Conservation (phyloP, 2,797 vertebrate species). For the Hylomyscus alleni region DNA sequence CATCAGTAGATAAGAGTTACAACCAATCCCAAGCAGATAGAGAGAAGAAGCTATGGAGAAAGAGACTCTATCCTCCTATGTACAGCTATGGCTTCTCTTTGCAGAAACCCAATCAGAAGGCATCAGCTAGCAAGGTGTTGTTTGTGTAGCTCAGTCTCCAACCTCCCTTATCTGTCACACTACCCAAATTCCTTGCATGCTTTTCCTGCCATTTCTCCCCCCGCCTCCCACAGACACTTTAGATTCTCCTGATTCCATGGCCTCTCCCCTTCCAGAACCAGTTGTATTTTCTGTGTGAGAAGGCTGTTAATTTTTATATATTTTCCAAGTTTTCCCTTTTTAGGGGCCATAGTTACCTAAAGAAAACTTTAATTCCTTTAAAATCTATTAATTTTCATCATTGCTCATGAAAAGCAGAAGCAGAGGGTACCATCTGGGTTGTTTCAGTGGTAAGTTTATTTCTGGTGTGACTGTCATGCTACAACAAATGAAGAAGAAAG, state of each 20-base stretch:
- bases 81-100: background rate
- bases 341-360: background rate
- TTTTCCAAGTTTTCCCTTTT: background rate
- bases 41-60: background rate
- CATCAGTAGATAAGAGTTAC: background rate
- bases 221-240: background rate
- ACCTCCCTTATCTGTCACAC: background rate
- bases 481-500: background rate
- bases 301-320: slow-evolving; percentile 2
- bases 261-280: background rate
- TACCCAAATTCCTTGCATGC: background rate
- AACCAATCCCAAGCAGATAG: background rate
- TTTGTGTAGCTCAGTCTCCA: background rate
- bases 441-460: slow-evolving; percentile 44
- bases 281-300: background rate
- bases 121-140: background rate
- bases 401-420: background rate
- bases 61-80: background rate
- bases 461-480: background rate
- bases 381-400: background rate
- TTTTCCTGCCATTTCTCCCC: background rate
- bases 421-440: slow-evolving; percentile 10
- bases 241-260: background rate
- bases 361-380: background rate
- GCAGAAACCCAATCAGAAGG: background rate